Base-by-base conservation (phyloP, 2,113 vertebrate species). In the Hydrolagus affinis region DNA sequence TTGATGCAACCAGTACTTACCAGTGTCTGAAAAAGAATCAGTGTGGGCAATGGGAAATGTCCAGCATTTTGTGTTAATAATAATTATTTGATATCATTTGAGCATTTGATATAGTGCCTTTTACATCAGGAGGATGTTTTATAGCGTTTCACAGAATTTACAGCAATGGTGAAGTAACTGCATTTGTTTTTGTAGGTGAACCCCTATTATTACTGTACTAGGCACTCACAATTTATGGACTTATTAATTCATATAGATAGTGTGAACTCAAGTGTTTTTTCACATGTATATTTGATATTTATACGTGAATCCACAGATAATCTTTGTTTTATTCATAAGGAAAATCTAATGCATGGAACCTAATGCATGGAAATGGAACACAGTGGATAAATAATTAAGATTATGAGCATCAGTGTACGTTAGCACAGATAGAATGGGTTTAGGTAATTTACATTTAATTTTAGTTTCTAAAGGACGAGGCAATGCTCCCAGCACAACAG, bases 351-450 rank as follows among this genome's bases (percentile, higher is more conserved):
- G 11, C 23, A 59, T 32, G 25, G 25, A 66, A 83, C n/a, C 32
- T 80, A 64, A 64, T 4, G 11, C 23, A 59, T 32, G 25, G 25
- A 66, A 83, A 15, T 30, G 28, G 62, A 30, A 83, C 64, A 64
- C 32, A 83, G 66, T 83, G 8, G 19, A 28, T 83, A 83, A 83
- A 68, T 32, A 83, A 83, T 83, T 66, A 64, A 68, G 78, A 66
- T 10, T 83, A 17, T 28, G 30, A 68, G 32, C 28, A 17, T 68
- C 78, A 32, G 17, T 66, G 60, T 28, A 68, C 28, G 14, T 66
- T 66, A 62, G 66, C 78, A 68, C 60, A 66, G 66, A 68, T 64
- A 83, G 66, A 83, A 83, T 21, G 28, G 17, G 25, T 32, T 83
- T 66, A 11, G 66, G 78, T 28, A 66, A 68, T 30, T 68, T 83